Evolutionary conservation across 2,113 vertebrate genomes (phyloP).

Genomic region (Tupaia tana): DNA sequence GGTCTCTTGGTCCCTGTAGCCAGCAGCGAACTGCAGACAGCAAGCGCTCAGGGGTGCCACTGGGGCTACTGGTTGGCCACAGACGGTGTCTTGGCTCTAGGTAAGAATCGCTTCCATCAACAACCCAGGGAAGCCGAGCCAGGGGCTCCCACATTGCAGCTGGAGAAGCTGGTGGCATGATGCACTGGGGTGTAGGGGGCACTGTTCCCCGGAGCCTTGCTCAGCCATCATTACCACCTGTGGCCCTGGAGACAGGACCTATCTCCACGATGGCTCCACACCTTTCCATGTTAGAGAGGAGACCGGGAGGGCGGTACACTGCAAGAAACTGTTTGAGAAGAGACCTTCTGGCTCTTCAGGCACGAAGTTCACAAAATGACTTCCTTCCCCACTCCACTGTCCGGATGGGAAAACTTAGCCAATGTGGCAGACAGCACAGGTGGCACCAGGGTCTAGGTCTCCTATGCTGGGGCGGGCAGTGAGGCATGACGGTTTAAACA

Average conservation of each 20-base stretch:
- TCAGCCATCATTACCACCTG: background rate
- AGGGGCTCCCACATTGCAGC: background rate
- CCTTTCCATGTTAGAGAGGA: background rate
- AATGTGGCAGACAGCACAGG: background rate
- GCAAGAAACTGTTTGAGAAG: background rate
- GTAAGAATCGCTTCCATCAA: slow-evolving; percentile 26
- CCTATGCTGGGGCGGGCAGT: background rate
- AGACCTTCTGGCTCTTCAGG: background rate
- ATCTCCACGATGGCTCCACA: background rate
- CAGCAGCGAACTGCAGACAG: background rate
- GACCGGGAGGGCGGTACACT: background rate
- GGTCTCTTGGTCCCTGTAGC: slow-evolving; percentile 37
- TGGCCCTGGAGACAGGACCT: background rate
- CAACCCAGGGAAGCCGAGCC: slow-evolving; percentile 14
- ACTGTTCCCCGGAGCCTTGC: background rate
- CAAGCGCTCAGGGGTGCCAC: background rate
- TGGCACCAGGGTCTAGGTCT: background rate
- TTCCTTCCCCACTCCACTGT: slow-evolving; percentile 40
- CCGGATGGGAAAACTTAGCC: background rate
- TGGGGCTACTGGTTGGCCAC: background rate
- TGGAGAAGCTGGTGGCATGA: background rate
- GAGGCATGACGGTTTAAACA: background rate
- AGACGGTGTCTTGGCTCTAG: slow-evolving; percentile 6
- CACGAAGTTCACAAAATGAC: background rate
- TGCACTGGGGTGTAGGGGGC: background rate